Evolutionary conservation across 2,888 invertebrate species (phyloP).

Genomic region (Rhogogaster chlorosoma): DNA sequence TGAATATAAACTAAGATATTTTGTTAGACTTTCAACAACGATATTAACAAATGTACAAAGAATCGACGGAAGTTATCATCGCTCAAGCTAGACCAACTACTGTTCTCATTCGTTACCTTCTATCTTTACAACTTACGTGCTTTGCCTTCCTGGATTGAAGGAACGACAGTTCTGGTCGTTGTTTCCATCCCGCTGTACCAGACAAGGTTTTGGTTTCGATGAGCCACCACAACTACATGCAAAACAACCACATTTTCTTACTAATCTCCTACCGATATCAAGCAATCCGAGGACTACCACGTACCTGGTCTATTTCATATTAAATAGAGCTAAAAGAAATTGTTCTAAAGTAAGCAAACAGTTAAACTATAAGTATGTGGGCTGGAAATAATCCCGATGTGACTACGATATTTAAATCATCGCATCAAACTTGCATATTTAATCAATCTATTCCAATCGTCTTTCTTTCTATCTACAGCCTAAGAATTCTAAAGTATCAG

Average conservation of each 20-base stretch:
- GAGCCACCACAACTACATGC: conserved; percentile 82
- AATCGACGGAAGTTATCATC: conserved; percentile 53
- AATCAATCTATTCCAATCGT: neutral
- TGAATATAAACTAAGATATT: conserved; percentile 7
- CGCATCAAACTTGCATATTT: neutral
- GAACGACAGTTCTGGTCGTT: conserved; percentile 80
- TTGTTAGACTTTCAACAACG: conserved; percentile 26
- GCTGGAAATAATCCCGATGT: neutral
- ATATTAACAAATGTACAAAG: conserved; percentile 20
- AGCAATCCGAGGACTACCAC: conserved; percentile 63
- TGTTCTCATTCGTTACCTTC: conserved; percentile 71
- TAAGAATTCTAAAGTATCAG: neutral
- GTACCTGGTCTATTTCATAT: conserved; percentile 44
- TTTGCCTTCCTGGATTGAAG: conserved; percentile 79
- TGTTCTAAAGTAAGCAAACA: neutral
- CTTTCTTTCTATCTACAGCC: neutral
- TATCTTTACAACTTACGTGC: conserved; percentile 71
- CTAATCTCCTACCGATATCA: conserved; percentile 67
- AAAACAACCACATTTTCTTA: conserved; percentile 76
- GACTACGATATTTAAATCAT: neutral
- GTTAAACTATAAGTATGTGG: neutral
- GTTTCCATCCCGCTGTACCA: conserved; percentile 81
- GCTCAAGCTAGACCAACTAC: conserved; percentile 53
- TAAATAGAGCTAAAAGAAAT: conserved; percentile 33
- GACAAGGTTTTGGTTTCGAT: conserved; percentile 84